phyloP scores from a whole-genome alignment of 2,797 vertebrate genomes.

The Anomalospiza imberbis region DNA sequence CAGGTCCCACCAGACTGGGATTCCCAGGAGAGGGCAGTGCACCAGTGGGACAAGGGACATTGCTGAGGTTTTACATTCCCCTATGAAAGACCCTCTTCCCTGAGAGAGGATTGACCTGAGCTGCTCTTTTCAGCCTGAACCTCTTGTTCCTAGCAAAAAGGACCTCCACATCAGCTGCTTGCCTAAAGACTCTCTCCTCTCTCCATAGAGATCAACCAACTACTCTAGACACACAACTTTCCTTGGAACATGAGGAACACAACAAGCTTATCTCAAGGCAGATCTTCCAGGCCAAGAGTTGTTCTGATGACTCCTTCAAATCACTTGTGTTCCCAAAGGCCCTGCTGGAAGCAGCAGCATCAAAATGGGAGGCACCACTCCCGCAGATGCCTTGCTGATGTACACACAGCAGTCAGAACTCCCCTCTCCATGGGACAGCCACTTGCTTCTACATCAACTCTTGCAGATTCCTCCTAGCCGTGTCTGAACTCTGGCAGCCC shows the following conservation, averaged over 20 bases:
- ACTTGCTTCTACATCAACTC: background rate
- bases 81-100: background rate
- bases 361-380: background rate
- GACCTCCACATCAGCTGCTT: background rate
- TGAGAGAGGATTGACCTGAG: background rate
- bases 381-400: background rate
- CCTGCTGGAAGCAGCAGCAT: background rate
- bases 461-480: background rate
- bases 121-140: background rate
- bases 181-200: background rate
- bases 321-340: background rate
- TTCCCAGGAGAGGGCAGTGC: background rate
- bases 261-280: background rate
- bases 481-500: background rate
- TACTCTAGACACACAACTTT: background rate
- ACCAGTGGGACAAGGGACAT: background rate
- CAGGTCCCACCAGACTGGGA: background rate
- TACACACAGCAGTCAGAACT: background rate
- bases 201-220: accelerated
- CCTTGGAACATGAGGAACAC: background rate
- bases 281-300: background rate
- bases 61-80: background rate
- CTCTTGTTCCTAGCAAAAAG: background rate
- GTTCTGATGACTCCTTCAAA: conserved; percentile 4
- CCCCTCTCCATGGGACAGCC: background rate